Percentiles rank a stretch among this genome's conserved stretches.
Evolutionary conservation across 2,113 vertebrate species (phyloP).

Genomic region (Urocynchramus pylzowi): DNA sequence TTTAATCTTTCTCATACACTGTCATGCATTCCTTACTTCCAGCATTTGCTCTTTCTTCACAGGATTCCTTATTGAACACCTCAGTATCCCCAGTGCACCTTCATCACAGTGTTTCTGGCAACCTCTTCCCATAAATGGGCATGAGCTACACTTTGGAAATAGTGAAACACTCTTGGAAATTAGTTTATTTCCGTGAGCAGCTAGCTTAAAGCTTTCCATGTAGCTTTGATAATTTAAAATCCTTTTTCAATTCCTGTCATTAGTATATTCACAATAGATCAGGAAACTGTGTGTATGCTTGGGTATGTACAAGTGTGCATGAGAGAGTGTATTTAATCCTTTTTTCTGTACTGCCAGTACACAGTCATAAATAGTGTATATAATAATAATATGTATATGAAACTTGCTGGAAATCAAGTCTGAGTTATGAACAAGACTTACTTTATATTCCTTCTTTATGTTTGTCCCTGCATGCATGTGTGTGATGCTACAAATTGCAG

Average conservation of each 20-base stretch:
- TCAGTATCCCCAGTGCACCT: not conserved
- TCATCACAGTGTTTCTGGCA: not conserved
- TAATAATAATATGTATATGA: not conserved
- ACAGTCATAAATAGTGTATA: not conserved
- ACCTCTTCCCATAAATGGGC: not conserved
- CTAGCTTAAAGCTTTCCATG: not conserved
- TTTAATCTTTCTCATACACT: not conserved
- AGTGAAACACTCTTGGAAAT: not conserved
- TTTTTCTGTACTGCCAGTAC: not conserved
- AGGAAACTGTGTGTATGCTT: not conserved
- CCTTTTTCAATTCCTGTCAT: not conserved
- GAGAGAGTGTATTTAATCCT: not conserved
- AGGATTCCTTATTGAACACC: not conserved
- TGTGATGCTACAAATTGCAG: not conserved
- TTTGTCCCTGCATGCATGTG: not conserved
- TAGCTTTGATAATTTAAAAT: not conserved
- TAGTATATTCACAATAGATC: not conserved
- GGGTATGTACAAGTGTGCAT: not conserved
- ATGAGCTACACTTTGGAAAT: not conserved
- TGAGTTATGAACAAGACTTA: constrained; percentile 1
- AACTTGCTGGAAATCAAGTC: not conserved
- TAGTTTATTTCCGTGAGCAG: not conserved
- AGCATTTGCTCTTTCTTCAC: not conserved
- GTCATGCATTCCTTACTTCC: not conserved
- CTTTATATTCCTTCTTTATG: not conserved